Evolutionary conservation across 2,888 invertebrate genomes (phyloP).

Genomic region (Nomada ferruginata): DNA sequence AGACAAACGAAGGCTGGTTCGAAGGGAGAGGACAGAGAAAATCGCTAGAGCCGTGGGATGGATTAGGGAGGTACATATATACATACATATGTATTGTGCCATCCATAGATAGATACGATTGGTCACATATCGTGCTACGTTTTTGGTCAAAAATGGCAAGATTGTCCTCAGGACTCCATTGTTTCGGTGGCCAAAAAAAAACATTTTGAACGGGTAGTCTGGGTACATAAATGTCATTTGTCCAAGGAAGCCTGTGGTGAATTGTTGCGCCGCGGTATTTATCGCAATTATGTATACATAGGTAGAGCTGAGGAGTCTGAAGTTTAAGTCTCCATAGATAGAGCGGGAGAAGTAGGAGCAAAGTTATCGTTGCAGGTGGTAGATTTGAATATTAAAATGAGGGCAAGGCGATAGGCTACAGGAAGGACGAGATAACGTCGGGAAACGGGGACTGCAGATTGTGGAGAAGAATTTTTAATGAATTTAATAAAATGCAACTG

Average conservation of each 20-base stretch:
- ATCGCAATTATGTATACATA: neutral
- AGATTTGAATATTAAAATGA: neutral
- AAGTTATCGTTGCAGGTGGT: neutral
- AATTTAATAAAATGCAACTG: too few species aligned
- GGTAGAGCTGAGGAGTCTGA: neutral
- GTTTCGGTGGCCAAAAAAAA: too few species aligned
- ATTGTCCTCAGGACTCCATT: too few species aligned
- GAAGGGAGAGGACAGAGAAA: neutral
- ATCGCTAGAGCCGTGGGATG: neutral
- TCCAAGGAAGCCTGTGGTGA: too few species aligned
- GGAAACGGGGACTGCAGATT: neutral
- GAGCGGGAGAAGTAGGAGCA: neutral
- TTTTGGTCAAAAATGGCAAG: too few species aligned
- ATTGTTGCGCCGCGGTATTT: too few species aligned
- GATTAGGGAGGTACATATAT: neutral
- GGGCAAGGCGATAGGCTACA: too few species aligned
- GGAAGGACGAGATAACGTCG: too few species aligned
- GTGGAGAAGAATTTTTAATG: neutral
- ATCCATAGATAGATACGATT: neutral
- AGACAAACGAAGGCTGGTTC: neutral
- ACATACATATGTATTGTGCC: too few species aligned
- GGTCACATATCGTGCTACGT: neutral
- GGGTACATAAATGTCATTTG: too few species aligned
- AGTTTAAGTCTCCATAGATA: slow-evolving; percentile 1
- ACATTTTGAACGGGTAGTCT: too few species aligned